Evolutionary conservation across 2,113 vertebrate species (phyloP).

Genomic region (Recurvirostra avosetta): DNA sequence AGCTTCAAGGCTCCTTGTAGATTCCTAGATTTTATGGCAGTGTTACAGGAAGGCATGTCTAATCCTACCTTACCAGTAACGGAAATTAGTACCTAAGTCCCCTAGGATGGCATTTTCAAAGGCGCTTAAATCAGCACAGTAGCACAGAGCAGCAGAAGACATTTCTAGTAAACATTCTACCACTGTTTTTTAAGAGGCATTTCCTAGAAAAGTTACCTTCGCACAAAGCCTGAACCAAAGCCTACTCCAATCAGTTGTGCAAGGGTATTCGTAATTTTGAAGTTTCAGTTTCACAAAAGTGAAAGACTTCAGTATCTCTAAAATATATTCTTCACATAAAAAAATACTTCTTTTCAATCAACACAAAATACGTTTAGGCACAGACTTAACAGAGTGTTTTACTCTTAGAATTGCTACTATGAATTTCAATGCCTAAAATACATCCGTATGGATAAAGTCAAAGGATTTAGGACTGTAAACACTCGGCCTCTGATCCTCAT

Average conservation of each 20-base stretch:
- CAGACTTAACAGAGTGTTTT: background rate
- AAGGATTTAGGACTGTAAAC: background rate
- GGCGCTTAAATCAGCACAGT: background rate
- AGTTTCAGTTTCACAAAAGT: background rate
- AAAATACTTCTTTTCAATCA: background rate
- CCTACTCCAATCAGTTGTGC: background rate
- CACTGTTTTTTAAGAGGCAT: background rate
- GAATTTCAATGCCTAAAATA: background rate
- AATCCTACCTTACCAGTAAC: background rate
- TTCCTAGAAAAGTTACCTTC: background rate
- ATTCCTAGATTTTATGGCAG: background rate
- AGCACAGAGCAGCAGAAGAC: background rate
- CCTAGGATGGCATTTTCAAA: background rate
- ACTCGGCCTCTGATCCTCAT: background rate
- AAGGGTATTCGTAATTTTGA: background rate
- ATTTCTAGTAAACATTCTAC: background rate
- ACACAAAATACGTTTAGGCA: background rate
- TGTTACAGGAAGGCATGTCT: background rate
- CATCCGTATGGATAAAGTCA: background rate
- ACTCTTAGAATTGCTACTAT: background rate
- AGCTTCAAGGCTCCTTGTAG: background rate
- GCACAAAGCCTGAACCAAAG: background rate
- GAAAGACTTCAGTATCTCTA: background rate
- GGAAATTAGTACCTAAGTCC: background rate
- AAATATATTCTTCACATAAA: background rate